These are phyloP conservation scores for Porites divaricata DNA, from an alignment of 92 coral and sea anemone species.

Conservation along the genomic window DNA sequence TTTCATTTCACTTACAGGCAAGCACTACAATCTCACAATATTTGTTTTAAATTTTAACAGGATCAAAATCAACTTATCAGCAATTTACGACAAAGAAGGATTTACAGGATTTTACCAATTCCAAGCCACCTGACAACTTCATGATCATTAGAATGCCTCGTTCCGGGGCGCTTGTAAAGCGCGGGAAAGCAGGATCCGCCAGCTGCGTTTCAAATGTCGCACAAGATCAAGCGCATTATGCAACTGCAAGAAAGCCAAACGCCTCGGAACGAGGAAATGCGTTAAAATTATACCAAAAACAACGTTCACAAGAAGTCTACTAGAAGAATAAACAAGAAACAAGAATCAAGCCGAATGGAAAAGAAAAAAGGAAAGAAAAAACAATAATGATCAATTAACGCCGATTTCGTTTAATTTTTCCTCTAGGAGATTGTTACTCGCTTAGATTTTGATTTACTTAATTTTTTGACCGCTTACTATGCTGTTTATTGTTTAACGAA, in stretches of 20 bases:
- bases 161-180: too few species aligned
- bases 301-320: background rate
- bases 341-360: background rate
- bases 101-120: background rate
- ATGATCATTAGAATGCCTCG: too few species aligned
- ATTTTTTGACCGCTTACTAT: background rate
- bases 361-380: background rate
- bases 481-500: background rate
- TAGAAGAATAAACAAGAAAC: background rate
- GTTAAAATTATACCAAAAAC: background rate
- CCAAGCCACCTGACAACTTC: background rate
- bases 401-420: too few species aligned
- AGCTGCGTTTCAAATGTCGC: too few species aligned
- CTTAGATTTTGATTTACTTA: background rate
- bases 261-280: background rate
- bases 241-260: too few species aligned
- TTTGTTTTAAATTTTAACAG: background rate
- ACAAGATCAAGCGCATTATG: too few species aligned
- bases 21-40: too few species aligned
- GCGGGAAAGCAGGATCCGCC: too few species aligned
- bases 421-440: too few species aligned
- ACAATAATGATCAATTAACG: too few species aligned
- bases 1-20: too few species aligned
- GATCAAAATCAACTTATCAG: background rate
- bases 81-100: constrained; percentile 6